phyloP scores from a whole-genome alignment of 2,888 invertebrate genomes.

The Idaea aversata region DNA sequence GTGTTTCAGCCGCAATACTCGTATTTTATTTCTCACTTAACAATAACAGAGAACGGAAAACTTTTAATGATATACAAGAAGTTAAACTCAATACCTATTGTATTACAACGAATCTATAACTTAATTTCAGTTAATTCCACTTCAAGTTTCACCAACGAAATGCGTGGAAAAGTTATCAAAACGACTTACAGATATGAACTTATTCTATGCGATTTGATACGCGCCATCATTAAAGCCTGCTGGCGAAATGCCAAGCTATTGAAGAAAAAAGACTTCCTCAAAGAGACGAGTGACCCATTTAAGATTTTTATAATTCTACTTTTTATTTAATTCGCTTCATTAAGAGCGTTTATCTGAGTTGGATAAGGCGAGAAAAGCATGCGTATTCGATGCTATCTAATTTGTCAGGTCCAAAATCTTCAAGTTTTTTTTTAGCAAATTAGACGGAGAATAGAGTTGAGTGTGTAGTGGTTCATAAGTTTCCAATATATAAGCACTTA shows the following conservation, averaged over 20 bases:
- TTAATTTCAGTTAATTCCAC: not conserved
- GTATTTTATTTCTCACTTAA: not conserved
- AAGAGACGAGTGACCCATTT: not conserved
- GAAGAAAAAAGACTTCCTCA: conserved; percentile 1
- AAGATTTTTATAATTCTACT: not conserved
- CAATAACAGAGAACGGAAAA: not conserved
- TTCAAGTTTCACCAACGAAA: not conserved
- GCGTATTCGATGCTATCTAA: too few species aligned
- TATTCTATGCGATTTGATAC: not conserved
- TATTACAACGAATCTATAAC: too few species aligned
- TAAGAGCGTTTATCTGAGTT: too few species aligned
- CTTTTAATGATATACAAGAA: not conserved
- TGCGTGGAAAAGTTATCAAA: not conserved
- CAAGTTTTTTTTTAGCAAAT: too few species aligned
- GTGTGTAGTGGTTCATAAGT: not conserved
- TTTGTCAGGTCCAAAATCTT: too few species aligned
- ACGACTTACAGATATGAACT: not conserved
- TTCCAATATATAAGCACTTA: not conserved
- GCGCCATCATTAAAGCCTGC: not conserved
- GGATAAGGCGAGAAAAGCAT: too few species aligned
- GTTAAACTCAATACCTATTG: not conserved
- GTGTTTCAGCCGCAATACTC: not conserved
- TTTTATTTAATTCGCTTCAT: too few species aligned
- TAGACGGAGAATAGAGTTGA: too few species aligned
- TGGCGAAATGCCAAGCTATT: conserved; percentile 13